Evolutionary conservation across 2,888 invertebrate species (phyloP), one percentile per base, ranked within the genome.

Genomic region (Apomyelois bistriatella): DNA sequence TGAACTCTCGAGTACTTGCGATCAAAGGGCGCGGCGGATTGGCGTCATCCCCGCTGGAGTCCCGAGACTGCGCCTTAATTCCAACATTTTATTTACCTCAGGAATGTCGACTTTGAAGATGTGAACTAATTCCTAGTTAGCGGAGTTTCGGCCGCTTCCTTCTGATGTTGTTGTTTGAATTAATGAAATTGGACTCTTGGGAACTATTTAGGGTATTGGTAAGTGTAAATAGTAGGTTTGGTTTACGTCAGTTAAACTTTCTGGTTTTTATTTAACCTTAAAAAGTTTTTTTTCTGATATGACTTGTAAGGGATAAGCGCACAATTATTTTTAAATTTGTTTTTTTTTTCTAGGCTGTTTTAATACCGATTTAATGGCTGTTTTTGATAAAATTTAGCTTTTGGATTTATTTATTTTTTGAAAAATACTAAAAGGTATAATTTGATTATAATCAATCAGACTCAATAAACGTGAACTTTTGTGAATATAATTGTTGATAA

Each of bases 101-200:
- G 74, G 87, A 85, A 88, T 88, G 79, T 76, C 62, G 72, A 76
- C 83, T 84, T 85, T 82, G 81, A 80, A 76, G 76, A 74, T 72
- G 73, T 74, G 66, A 74, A 86, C 85, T 84, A 82, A 86, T 85
- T 79, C 79, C 71, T 83, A 79, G 80, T 81, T 76, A 70, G 68
- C 68, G 60, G 65, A 74, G 70, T 81, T 74, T 65, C 63, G 68
- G 55, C 58, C 66, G 69, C 68, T 78, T 74, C 72, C 71, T 76
- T 70, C 66, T 49, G 57, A 59, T 61, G 64, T 66, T 70, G 71
- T 70, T 73, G 73, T 72, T 68, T 68, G 76, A 72, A 80, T 80
- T 79, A 82, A 85, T 80, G 74, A 80, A 82, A 79, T 78, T 74
- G 72, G 73, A 67, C 68, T 68, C 65, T 68, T 71, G 75, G 59